These are phyloP conservation scores for Toxotes chatareus DNA, from an alignment of 2,113 vertebrate species.

Conservation along the genomic window DNA sequence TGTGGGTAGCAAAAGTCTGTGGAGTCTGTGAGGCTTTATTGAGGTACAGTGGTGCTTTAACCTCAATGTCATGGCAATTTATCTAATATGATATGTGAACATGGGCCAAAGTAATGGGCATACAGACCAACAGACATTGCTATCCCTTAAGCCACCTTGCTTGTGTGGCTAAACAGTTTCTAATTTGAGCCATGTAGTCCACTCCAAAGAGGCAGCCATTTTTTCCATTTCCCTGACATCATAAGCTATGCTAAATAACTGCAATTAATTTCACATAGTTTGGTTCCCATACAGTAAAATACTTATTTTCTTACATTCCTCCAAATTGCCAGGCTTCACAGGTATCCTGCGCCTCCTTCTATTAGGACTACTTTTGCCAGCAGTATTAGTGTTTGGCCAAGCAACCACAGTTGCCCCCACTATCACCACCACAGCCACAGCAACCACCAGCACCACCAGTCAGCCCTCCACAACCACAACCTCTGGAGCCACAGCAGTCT, in stretches of 20 bases:
- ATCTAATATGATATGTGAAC: too few species aligned
- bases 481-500: not conserved
- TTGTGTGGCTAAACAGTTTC: too few species aligned
- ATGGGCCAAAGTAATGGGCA: too few species aligned
- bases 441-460: not conserved
- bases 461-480: too few species aligned
- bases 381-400: constrained; percentile 50
- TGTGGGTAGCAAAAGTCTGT: too few species aligned
- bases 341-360: constrained; percentile 64
- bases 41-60: not conserved
- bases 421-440: not conserved
- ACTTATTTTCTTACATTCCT: constrained; percentile 11
- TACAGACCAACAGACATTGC: too few species aligned
- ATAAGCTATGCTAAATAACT: not conserved
- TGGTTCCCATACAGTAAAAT: constrained; percentile 5
- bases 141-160: too few species aligned
- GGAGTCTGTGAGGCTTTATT: too few species aligned
- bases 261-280: not conserved
- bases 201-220: not conserved
- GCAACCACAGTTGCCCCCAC: accelerated
- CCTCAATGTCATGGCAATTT: not conserved
- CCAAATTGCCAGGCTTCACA: constrained; percentile 30
- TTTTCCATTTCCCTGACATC: not conserved
- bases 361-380: constrained; percentile 67
- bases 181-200: too few species aligned